These are phyloP conservation scores for Dryomyza anilis DNA, from an alignment of 2,888 invertebrate species.

Conservation along the genomic window DNA sequence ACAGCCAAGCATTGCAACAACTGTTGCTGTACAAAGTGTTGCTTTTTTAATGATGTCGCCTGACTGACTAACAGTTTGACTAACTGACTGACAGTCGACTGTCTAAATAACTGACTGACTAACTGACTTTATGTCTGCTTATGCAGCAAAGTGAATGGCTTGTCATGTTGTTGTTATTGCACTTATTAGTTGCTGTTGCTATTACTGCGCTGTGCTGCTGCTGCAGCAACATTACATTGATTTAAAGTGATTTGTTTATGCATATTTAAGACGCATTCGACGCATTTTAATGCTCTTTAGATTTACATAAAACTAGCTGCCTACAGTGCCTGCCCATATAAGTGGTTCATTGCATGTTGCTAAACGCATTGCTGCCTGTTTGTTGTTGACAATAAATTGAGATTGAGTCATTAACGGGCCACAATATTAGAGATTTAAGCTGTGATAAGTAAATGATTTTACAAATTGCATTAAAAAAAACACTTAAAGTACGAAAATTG, in stretches of 20 bases:
- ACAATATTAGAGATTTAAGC: too few species aligned
- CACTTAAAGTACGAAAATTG: too few species aligned
- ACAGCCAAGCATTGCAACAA: not conserved
- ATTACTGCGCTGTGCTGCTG: not conserved
- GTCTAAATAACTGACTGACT: too few species aligned
- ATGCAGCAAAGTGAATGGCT: not conserved
- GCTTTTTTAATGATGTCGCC: slow-evolving; percentile 2
- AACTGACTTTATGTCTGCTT: not conserved
- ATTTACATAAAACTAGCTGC: not conserved
- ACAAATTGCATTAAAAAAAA: too few species aligned
- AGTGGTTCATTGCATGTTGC: not conserved
- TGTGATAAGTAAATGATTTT: too few species aligned
- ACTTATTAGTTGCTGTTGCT: not conserved
- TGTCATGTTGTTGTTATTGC: slow-evolving; percentile 12
- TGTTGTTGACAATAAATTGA: not conserved
- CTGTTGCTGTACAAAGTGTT: slow-evolving; percentile 1
- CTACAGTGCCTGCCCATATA: not conserved
- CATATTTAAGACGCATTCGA: not conserved
- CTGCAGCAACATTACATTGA: not conserved
- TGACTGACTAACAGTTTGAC: too few species aligned
- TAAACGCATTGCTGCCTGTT: not conserved
- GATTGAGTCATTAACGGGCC: slow-evolving; percentile 5
- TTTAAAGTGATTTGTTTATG: slow-evolving; percentile 4
- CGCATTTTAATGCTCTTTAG: not conserved
- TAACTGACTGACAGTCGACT: too few species aligned